These are phyloP conservation scores for Camelus dromedarius DNA, from an alignment of 2,113 vertebrate species.

Conservation along the genomic window DNA sequence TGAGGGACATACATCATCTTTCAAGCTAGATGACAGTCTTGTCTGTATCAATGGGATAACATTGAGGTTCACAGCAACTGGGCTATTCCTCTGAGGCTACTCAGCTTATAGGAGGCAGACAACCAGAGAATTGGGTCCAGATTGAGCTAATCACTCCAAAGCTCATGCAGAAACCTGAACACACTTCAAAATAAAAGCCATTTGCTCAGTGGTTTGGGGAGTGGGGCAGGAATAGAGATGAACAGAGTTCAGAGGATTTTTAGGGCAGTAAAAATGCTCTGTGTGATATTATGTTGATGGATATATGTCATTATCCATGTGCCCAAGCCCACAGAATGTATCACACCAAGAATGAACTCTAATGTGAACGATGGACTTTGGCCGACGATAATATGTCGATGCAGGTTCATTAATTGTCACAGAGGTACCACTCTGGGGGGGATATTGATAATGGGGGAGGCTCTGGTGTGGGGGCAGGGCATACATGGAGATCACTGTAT, in stretches of 20 bases:
- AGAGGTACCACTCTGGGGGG: neutral
- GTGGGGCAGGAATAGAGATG: neutral
- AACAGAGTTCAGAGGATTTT: neutral
- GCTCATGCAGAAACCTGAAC: neutral
- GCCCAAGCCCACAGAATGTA: neutral
- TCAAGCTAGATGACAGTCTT: neutral
- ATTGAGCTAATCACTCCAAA: neutral
- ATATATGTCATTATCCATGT: neutral
- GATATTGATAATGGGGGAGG: neutral
- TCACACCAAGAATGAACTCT: neutral
- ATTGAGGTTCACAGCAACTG: neutral
- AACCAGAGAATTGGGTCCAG: neutral
- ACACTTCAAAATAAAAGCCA: neutral
- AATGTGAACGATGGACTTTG: neutral
- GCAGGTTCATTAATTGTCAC: neutral
- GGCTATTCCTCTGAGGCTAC: neutral
- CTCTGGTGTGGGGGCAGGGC: fast-evolving
- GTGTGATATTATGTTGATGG: neutral
- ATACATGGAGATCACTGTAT: neutral
- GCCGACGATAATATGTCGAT: neutral
- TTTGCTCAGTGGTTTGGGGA: neutral
- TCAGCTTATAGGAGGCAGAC: neutral
- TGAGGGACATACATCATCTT: neutral
- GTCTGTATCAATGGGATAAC: neutral
- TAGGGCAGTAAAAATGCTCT: neutral